Percentiles rank a stretch among this genome's conserved stretches.
Evolutionary conservation across 2,888 invertebrate genomes (phyloP).

Genomic region (Zhengitettix transpicula): DNA sequence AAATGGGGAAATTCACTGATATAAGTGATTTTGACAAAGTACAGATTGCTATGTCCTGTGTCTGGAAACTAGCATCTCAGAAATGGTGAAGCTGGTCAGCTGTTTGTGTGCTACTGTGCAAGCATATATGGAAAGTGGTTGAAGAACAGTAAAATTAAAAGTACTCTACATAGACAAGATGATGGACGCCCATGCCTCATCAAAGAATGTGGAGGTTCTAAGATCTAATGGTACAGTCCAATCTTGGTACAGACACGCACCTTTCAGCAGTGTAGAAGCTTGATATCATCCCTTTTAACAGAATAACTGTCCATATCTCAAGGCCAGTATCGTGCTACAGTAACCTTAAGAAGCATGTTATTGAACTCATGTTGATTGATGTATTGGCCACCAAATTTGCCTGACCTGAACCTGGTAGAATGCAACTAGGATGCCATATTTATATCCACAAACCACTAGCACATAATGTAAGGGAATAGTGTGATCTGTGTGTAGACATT

Average conservation of each 20-base stretch:
- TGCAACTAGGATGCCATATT: not conserved
- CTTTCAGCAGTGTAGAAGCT: not conserved
- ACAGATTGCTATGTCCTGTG: not conserved
- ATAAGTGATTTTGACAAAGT: not conserved
- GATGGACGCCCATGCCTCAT: not conserved
- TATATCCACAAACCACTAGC: not conserved
- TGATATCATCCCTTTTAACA: not conserved
- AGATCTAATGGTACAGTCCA: not conserved
- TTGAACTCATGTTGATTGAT: not conserved
- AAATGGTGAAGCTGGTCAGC: not conserved
- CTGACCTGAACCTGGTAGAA: not conserved
- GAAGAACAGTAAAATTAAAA: not conserved
- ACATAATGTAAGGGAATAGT: not conserved
- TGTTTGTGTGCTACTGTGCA: not conserved
- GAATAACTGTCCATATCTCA: not conserved
- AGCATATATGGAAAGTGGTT: not conserved
- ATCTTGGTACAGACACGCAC: not conserved
- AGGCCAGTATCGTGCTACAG: not conserved
- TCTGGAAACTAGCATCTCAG: not conserved
- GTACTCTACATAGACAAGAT: not conserved
- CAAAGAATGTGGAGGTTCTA: not conserved
- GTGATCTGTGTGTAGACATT: not conserved
- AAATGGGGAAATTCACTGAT: not conserved
- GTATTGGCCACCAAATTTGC: not conserved
- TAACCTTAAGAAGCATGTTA: not conserved